A percentile compares a stretch with the other conserved stretches of the same genome.
Conservation (phyloP, 1,140 invertebrate genomes). For the Bombus waltoni region DNA sequence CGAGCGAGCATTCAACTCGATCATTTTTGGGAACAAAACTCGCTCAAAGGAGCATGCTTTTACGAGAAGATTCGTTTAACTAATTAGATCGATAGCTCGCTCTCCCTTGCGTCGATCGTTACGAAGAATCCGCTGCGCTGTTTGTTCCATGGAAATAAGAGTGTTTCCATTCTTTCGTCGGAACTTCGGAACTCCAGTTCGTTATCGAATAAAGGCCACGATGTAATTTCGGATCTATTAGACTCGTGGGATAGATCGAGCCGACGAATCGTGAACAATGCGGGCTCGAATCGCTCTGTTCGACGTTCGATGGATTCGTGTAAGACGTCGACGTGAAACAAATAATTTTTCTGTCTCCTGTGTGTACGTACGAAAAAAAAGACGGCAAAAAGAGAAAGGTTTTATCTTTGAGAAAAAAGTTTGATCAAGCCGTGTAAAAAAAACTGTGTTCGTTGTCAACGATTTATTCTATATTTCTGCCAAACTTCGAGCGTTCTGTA, state of each 20-base stretch:
- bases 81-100: background rate
- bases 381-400: too few relatives aligned
- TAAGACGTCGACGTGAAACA: background rate
- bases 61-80: background rate
- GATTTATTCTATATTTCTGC: too few relatives aligned
- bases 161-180: background rate
- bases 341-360: background rate
- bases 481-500: too few relatives aligned
- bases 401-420: background rate
- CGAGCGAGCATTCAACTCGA: background rate
- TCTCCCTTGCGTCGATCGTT: background rate
- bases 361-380: background rate
- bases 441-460: too few relatives aligned
- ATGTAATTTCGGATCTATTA: constrained; percentile 22
- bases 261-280: constrained; percentile 22
- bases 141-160: background rate
- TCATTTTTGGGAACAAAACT: background rate
- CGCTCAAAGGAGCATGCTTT: background rate
- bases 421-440: background rate
- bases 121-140: background rate
- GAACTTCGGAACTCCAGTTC: background rate
- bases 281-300: constrained; percentile 19
- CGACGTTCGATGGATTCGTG: background rate
- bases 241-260: constrained; percentile 28
- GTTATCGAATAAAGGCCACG: background rate